Evolutionary conservation across 1,140 invertebrate species (phyloP), one percentile per base, ranked within the genome.

Genomic region (Ephestia elutella): DNA sequence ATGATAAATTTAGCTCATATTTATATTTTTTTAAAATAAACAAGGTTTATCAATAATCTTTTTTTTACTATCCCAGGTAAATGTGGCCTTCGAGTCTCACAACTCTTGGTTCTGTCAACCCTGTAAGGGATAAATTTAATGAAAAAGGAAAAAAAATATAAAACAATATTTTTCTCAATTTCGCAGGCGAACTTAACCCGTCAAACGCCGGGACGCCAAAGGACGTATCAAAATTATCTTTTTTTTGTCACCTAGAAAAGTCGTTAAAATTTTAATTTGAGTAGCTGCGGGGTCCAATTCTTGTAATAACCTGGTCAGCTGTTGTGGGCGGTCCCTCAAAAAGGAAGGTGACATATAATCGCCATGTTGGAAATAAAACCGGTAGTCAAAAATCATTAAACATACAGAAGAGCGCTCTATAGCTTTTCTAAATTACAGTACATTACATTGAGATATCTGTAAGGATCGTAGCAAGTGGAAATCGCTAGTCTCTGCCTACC

Each of bases 271-370:
- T 57, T 57, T 57, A 57, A 57, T 57, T 57, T 57, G n/a, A 49
- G 21, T 20, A 50, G 21, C 44, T 49, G 32, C 54, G 18, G 56
- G 56, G 48, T 25, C 15, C 56, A 57, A 57, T 57, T 49, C 48
- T 25, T 30, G 56, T 57, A 57, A 57, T 57, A 50, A 35, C 44
- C n/a, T 28, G 56, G 49, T 58, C 56, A 58, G 28, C 56, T 58
- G 56, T 58, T 58, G 18, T 18, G 49, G 56, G 56, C 56, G 56
- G 25, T 49, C n/a, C 49, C 25, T 51, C 21, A 30, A 58, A 58
- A 57, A 51, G 56, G 56, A 53, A 58, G 56, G 56, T 58, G 56
- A 58, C 56, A 51, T 58, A 51, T 58, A 58, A 58, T 58, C 49
- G 56, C 17, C 53, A 38, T 25, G 25, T 54, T 54, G 50, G 17